Percentiles rank a stretch among this genome's conserved stretches.
phyloP scores from a whole-genome alignment of 1,140 invertebrate species.

The Listronotus bonariensis region DNA sequence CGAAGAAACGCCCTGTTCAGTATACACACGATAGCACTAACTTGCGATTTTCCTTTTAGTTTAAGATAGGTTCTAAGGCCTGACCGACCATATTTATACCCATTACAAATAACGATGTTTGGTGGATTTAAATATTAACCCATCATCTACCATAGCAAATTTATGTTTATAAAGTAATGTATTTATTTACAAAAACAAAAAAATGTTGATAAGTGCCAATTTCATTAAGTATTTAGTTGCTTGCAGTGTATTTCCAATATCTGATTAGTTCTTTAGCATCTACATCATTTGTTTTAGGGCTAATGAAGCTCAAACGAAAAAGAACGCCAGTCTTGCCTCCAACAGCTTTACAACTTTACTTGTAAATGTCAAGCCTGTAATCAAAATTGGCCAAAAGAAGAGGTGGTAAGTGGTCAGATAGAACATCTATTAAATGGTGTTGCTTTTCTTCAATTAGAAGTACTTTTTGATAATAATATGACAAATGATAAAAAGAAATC shows the following conservation, averaged over 20 bases:
- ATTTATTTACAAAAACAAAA: too few species aligned
- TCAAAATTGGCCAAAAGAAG: not conserved
- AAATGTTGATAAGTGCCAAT: too few species aligned
- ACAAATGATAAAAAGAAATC: not conserved
- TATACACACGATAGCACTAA: too few species aligned
- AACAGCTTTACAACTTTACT: not conserved
- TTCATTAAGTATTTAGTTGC: not conserved
- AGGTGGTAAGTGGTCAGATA: not conserved
- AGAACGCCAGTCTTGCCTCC: not conserved
- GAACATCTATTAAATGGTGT: not conserved
- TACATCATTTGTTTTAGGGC: not conserved
- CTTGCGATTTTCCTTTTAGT: too few species aligned
- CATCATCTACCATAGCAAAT: too few species aligned
- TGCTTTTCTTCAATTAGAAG: not conserved
- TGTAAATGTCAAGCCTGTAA: conserved; percentile 1
- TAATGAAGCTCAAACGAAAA: not conserved
- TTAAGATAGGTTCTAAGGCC: too few species aligned
- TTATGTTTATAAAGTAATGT: too few species aligned
- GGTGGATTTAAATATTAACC: too few species aligned
- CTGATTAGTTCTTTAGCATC: not conserved
- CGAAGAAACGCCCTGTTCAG: too few species aligned
- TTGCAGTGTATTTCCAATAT: not conserved
- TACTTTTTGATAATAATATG: not conserved
- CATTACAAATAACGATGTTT: too few species aligned
- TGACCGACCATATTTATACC: too few species aligned